Conservation (phyloP, 2,113 vertebrate species). For the Ancistrus triradiatus region DNA sequence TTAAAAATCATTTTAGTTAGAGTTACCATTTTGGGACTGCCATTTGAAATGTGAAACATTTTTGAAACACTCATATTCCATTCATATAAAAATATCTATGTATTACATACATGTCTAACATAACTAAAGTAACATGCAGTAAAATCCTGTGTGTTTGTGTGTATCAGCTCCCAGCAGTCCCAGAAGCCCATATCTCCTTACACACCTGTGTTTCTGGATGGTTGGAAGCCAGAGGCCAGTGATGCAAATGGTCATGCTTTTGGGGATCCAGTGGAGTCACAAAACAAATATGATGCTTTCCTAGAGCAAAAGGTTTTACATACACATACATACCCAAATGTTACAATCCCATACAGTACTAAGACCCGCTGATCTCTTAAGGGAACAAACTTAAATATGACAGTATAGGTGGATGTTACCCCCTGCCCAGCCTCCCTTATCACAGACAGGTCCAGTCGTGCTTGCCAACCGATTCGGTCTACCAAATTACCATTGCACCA, state of each 20-base stretch:
- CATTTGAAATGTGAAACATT: too few relatives aligned
- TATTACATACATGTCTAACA: too few relatives aligned
- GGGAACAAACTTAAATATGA: too few relatives aligned
- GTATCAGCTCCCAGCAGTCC: conserved; percentile 61
- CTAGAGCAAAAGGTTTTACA: conserved; percentile 40
- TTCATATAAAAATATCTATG: too few relatives aligned
- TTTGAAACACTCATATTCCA: too few relatives aligned
- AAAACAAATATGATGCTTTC: conserved; percentile 73
- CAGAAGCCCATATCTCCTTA: conserved; percentile 65
- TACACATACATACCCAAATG: neutral
- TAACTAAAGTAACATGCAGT: too few relatives aligned
- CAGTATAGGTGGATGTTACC: too few relatives aligned
- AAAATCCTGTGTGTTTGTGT: conserved; percentile 1
- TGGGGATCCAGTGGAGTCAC: conserved; percentile 75
- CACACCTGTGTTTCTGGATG: conserved; percentile 70
- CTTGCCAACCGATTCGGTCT: neutral
- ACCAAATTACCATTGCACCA: neutral
- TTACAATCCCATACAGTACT: neutral
- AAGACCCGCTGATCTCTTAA: too few relatives aligned
- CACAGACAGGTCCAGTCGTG: conserved; percentile 4
- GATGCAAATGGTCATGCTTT: conserved; percentile 60
- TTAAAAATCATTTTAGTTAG: too few relatives aligned
- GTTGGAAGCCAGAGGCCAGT: conserved; percentile 67
- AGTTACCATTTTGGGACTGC: too few relatives aligned
- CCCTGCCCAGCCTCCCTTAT: neutral